Percentiles rank a stretch among this genome's conserved stretches.
These are phyloP conservation scores for Neoniphon sammara DNA, from an alignment of 2,797 vertebrate genomes.

Conservation along the genomic window DNA sequence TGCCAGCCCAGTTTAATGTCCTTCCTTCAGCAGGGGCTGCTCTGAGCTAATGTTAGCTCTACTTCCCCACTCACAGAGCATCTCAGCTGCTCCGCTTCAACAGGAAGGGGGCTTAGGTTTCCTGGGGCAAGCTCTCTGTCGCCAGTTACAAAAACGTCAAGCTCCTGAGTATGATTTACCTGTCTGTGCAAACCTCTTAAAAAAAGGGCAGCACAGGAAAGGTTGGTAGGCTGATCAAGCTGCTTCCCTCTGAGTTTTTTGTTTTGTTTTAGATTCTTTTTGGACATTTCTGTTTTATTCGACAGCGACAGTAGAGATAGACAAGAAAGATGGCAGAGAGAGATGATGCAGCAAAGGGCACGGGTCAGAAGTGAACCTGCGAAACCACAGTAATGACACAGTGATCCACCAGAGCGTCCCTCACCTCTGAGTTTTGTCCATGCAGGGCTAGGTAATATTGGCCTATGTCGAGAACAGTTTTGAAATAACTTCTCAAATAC, in stretches of 20 bases:
- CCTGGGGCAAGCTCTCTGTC: slow-evolving; percentile 77
- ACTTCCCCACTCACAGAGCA: slow-evolving; percentile 57
- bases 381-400: too few species aligned
- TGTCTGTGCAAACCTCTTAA: slow-evolving; percentile 31
- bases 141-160: slow-evolving; percentile 76
- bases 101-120: slow-evolving; percentile 79
- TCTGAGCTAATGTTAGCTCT: slow-evolving; percentile 81
- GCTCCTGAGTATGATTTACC: slow-evolving; percentile 56
- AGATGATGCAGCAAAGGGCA: too few species aligned
- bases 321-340: too few species aligned
- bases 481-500: neutral
- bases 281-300: too few species aligned
- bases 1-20: slow-evolving; percentile 70
- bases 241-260: neutral
- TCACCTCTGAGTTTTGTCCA: neutral
- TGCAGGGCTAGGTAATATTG: neutral
- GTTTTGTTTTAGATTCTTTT: too few species aligned
- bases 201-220: too few species aligned
- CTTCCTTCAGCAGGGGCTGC: slow-evolving; percentile 65
- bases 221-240: neutral
- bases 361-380: too few species aligned
- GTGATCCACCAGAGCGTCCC: too few species aligned
- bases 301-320: too few species aligned
- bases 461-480: neutral
- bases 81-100: slow-evolving; percentile 77